These are phyloP conservation scores for Chrysaora quinquecirrha DNA, from an alignment of 30 jellyfish, hydroid and myxozoan species.

Conservation along the genomic window DNA sequence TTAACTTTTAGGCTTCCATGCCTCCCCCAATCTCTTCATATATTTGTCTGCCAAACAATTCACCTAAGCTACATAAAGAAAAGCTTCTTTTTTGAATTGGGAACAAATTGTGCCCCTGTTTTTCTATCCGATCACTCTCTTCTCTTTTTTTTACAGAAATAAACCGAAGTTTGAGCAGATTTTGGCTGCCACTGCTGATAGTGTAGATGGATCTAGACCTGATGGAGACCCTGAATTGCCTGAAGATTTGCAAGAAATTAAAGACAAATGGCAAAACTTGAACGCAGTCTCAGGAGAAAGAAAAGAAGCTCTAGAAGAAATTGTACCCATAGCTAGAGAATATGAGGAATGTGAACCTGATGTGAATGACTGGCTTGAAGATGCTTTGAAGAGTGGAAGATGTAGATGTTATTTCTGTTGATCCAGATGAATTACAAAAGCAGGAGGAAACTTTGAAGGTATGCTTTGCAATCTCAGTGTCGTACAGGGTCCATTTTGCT, in stretches of 20 bases:
- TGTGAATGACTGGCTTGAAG: constrained; percentile 64
- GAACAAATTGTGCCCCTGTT: no score
- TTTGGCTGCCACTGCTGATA: constrained; percentile 48
- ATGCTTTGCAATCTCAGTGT: not conserved
- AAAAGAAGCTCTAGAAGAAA: constrained; percentile 66
- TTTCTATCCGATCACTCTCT: no score
- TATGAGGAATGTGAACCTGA: constrained; percentile 30
- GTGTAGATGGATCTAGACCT: constrained; percentile 45
- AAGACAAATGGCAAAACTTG: constrained; percentile 65
- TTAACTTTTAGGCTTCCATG: no score
- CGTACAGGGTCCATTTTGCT: no score
- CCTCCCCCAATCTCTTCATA: no score
- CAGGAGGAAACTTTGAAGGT: constrained; percentile 69
- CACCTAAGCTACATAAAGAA: no score
- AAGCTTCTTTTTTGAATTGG: no score
- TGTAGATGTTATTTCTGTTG: constrained; percentile 69
- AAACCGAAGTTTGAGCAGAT: constrained; percentile 68
- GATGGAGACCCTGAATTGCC: constrained; percentile 47
- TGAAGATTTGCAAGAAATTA: constrained; percentile 45
- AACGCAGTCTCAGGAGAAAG: constrained; percentile 50
- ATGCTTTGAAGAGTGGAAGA: constrained; percentile 65
- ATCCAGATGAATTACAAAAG: constrained; percentile 44
- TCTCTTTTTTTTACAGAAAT: constrained; percentile 13
- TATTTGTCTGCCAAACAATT: no score
- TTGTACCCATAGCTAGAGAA: constrained; percentile 54